Evolutionary conservation across 2,888 invertebrate species (phyloP), one percentile per base, ranked within the genome.

Genomic region (Melinaea menophilus): DNA sequence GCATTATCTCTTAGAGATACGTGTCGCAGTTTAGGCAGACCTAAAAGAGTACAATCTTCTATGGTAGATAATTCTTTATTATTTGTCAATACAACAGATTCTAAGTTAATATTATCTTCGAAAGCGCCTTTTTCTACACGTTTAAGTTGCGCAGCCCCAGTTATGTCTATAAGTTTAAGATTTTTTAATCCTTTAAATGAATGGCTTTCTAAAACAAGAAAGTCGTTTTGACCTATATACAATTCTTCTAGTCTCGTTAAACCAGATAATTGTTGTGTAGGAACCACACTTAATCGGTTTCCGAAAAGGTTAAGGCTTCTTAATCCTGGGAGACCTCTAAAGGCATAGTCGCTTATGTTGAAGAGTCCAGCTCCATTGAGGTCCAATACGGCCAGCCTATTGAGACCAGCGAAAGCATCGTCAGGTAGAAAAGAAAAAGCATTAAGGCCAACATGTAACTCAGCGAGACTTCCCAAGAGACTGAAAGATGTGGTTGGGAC

Each of bases 381-480:
- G 81, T 97, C 96, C 73, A 97, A 85, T 12, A 94, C 94, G 2
- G 95, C 93, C 33, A 97, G 87, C 65, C 94, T 93, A 70, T 94
- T 94, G 9, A 97, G 91, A 61, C 95, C 95, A 59, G 93, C 92
- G 81, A 97, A 97, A 12, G 95, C 94, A 71, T 95, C 95, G 71
- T 95, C 94, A 7, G 95, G 94, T 64, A 97, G 88, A 59, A 92
- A 91, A 13, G 94, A 93, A 79, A 97, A 96, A 0, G 94, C 95
- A 79, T 97, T 97, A 68, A 95, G 92, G 11, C 97, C 97, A 51
- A 97, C 93, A 77, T 95, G 96, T 11, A 97, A 87, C 81, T 97
- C 97, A 3, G 96, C 97, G 64, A 97, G 90, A 72, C 95, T 94
- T 62, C 94, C 94, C 73, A 97, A 85, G 2, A 95, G 92, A 34